Conservation (phyloP, 2,113 vertebrate species). For the Urocitellus parryii region DNA sequence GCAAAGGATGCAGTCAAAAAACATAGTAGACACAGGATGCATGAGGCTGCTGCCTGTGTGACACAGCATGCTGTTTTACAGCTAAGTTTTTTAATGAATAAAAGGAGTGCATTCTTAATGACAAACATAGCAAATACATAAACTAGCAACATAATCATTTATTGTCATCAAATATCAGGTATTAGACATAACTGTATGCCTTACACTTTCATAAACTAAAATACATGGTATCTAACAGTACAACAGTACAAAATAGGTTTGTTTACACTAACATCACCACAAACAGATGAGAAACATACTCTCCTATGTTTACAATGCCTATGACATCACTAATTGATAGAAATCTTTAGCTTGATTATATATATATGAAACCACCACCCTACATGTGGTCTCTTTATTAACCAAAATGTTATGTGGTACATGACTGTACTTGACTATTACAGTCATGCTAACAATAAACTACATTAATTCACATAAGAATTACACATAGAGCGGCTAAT, state of each 20-base stretch:
- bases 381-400: not conserved
- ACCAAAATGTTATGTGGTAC: not conserved
- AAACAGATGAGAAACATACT: not conserved
- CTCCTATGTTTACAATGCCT: not conserved
- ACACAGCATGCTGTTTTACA: not conserved
- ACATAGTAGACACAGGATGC: not conserved
- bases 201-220: not conserved
- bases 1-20: not conserved
- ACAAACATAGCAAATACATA: not conserved
- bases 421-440: not conserved
- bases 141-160: not conserved
- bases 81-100: not conserved
- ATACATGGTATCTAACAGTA: not conserved
- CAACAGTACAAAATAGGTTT: not conserved
- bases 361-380: not conserved
- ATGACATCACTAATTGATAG: not conserved
- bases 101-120: not conserved
- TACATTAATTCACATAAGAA: not conserved
- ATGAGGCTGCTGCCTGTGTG: not conserved
- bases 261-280: not conserved
- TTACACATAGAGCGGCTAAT: not conserved
- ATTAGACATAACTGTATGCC: not conserved
- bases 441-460: not conserved
- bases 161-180: not conserved
- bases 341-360: not conserved